These are phyloP conservation scores for Tigriopus japonicus DNA, from an alignment of 1,140 invertebrate genomes.

Conservation along the genomic window DNA sequence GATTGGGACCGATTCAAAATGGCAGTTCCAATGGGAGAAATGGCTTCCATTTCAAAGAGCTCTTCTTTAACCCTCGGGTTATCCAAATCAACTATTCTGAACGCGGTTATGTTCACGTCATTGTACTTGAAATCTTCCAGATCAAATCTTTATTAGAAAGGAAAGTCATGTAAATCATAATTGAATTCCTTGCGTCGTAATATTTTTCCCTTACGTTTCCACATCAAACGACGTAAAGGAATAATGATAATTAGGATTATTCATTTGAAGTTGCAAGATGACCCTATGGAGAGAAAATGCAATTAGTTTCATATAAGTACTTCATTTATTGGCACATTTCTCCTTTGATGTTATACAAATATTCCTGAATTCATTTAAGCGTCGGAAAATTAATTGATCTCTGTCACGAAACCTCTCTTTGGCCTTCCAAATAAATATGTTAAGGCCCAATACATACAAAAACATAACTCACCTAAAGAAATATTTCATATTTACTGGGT, in stretches of 20 bases:
- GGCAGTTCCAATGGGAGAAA: constrained; percentile 56
- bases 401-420: no score
- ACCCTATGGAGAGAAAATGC: no score
- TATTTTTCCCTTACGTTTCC: not conserved
- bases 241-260: constrained; percentile 10
- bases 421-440: no score
- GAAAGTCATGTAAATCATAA: not conserved
- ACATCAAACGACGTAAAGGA: constrained; percentile 13
- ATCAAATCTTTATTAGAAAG: constrained; percentile 51
- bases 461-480: constrained; percentile 20
- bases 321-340: no score
- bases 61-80: constrained; percentile 50
- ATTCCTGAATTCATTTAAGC: no score
- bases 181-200: not conserved
- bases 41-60: constrained; percentile 66
- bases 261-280: constrained; percentile 11
- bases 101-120: constrained; percentile 78
- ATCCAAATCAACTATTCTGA: constrained; percentile 60
- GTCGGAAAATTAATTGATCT: no score
- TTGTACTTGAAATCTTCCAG: constrained; percentile 86
- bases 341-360: no score
- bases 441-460: not conserved
- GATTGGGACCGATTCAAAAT: constrained; percentile 42
- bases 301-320: no score
- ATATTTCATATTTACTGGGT: constrained; percentile 23